Evolutionary conservation across 2,888 invertebrate genomes (phyloP).

Genomic region (Drosophila leonis): DNA sequence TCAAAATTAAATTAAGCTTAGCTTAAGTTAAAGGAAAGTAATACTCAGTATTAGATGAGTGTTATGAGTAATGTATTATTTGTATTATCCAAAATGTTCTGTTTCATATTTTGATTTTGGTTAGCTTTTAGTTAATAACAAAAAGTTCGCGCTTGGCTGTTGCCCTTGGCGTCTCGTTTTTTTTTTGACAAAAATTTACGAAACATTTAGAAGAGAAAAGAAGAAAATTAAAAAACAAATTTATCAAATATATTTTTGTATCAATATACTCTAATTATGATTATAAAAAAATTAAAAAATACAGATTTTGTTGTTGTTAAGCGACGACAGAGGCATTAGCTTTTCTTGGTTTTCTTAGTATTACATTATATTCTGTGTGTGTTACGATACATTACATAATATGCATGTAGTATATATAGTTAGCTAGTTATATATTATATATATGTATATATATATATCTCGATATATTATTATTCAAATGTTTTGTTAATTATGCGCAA

Average conservation of each 20-base stretch:
- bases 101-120: neutral
- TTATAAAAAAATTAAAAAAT: conserved; percentile 22
- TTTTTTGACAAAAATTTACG: conserved; percentile 77
- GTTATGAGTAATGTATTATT: conserved; percentile 37
- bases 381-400: conserved; percentile 43
- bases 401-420: conserved; percentile 42
- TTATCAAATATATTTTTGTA: conserved; percentile 26
- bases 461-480: conserved; percentile 7
- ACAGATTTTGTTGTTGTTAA: neutral
- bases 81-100: conserved; percentile 4
- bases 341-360: conserved; percentile 22
- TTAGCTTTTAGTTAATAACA: conserved; percentile 43
- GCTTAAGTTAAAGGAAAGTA: conserved; percentile 51
- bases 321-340: conserved; percentile 46
- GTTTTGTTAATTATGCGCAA: conserved; percentile 50
- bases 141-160: conserved; percentile 13
- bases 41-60: conserved; percentile 31
- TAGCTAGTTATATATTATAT: conserved; percentile 31
- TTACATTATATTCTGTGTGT: conserved; percentile 10
- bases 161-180: conserved; percentile 20
- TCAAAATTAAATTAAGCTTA: conserved; percentile 53
- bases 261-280: conserved; percentile 40
- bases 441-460: conserved; percentile 11
- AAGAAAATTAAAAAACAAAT: neutral
- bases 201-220: conserved; percentile 62